Conservation (phyloP, 2,888 invertebrate species). For the Nesidiocoris tenuis region DNA sequence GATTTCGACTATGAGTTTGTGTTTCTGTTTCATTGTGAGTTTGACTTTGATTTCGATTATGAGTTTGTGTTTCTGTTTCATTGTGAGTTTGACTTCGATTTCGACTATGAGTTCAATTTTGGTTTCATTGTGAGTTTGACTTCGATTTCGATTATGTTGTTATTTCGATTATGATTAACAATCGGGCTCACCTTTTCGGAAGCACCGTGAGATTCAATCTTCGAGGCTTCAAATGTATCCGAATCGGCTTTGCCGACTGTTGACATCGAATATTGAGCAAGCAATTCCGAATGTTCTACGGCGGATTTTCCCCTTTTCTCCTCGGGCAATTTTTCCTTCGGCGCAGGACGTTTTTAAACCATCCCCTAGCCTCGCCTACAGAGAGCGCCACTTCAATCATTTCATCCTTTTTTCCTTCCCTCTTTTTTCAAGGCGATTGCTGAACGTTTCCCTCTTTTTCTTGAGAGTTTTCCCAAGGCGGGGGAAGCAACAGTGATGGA, state of each 20-base stretch:
- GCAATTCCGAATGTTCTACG: neutral
- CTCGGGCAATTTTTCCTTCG: neutral
- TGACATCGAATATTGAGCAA: constrained; percentile 12
- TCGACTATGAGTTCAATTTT: too few species aligned
- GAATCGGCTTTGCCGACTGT: neutral
- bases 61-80: too few species aligned
- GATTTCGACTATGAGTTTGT: too few species aligned
- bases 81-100: too few species aligned
- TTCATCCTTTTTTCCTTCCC: neutral
- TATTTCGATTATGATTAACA: too few species aligned
- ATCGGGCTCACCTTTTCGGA: too few species aligned
- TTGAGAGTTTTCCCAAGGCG: neutral
- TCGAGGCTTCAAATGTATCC: too few species aligned
- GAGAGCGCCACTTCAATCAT: neutral
- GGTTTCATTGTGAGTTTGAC: too few species aligned
- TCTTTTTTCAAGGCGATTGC: constrained; percentile 1
- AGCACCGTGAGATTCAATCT: too few species aligned
- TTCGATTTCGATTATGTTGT: too few species aligned
- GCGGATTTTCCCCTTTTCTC: neutral
- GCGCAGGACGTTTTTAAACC: neutral
- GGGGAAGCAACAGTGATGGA: neutral
- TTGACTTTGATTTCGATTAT: too few species aligned
- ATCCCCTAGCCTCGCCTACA: neutral
- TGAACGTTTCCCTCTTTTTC: neutral
- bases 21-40: too few species aligned